These are phyloP conservation scores for Drosophila maculinotata DNA, from an alignment of 2,888 invertebrate species.

Conservation along the genomic window DNA sequence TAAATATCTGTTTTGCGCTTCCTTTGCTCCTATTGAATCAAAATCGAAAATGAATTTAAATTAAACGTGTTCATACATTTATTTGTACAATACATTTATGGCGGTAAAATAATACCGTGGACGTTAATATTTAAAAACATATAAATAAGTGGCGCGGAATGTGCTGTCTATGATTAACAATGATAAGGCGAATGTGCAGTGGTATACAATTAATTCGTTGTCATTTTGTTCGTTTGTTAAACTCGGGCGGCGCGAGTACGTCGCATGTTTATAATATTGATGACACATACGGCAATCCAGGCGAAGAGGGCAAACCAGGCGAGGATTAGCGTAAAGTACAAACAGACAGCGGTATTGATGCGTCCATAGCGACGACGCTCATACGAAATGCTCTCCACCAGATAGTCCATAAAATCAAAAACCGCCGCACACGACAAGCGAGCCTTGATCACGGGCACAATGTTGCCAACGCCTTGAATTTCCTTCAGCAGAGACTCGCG, in stretches of 20 bases:
- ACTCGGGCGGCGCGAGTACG: constrained; percentile 81
- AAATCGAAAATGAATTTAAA: constrained; percentile 6
- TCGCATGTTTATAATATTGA: constrained; percentile 87
- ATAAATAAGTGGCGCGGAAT: constrained; percentile 61
- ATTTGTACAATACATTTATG: constrained; percentile 69
- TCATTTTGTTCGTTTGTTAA: constrained; percentile 40
- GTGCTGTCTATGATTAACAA: constrained; percentile 40
- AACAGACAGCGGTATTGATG: constrained; percentile 90
- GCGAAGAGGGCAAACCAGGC: constrained; percentile 88
- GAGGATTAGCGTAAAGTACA: constrained; percentile 88
- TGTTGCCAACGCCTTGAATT: constrained; percentile 84
- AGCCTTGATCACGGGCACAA: constrained; percentile 84
- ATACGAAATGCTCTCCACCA: constrained; percentile 89
- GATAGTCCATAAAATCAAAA: constrained; percentile 93
- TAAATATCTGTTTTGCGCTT: too few species aligned
- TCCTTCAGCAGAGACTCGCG: constrained; percentile 88
- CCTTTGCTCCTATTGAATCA: neutral
- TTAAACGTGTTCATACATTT: constrained; percentile 57
- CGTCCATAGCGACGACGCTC: constrained; percentile 88
- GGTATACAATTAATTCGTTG: constrained; percentile 24
- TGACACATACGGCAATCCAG: constrained; percentile 86
- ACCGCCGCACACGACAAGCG: constrained; percentile 91
- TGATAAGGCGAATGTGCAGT: constrained; percentile 44
- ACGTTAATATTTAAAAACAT: constrained; percentile 51
- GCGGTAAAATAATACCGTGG: constrained; percentile 56